Evolutionary conservation across 2,113 vertebrate species (phyloP).

Genomic region (Chiloscyllium plagiosum): DNA sequence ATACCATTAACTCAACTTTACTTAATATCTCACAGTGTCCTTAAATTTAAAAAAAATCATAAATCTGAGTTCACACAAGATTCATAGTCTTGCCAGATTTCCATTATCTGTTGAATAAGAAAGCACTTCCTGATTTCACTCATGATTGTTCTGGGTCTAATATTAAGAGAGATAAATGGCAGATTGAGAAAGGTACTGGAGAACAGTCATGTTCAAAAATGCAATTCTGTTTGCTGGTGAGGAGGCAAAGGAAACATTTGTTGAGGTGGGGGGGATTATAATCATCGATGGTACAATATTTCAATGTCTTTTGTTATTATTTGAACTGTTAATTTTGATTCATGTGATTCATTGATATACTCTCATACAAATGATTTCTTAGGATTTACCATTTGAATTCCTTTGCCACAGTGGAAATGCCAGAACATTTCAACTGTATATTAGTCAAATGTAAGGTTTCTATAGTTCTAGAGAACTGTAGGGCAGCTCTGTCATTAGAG

Average conservation of each 20-base stretch:
- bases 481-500: no score
- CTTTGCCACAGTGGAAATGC: not conserved
- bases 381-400: not conserved
- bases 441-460: not conserved
- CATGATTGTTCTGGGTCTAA: not conserved
- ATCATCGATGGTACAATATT: not conserved
- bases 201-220: not conserved
- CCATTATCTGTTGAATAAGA: not conserved
- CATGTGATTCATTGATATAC: not conserved
- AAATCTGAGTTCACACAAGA: not conserved
- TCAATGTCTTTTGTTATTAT: not conserved
- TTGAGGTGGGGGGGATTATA: not conserved
- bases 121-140: not conserved
- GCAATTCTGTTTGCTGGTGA: not conserved
- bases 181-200: not conserved
- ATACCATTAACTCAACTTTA: not conserved
- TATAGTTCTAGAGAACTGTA: no score
- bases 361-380: not conserved
- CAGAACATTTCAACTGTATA: not conserved
- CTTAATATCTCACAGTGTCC: not conserved
- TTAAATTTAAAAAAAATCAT: not conserved
- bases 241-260: not conserved
- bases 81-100: not conserved
- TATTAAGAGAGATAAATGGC: not conserved
- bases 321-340: not conserved